phyloP scores from a whole-genome alignment of 2,888 invertebrate genomes.

The Cheilosia pagana region DNA sequence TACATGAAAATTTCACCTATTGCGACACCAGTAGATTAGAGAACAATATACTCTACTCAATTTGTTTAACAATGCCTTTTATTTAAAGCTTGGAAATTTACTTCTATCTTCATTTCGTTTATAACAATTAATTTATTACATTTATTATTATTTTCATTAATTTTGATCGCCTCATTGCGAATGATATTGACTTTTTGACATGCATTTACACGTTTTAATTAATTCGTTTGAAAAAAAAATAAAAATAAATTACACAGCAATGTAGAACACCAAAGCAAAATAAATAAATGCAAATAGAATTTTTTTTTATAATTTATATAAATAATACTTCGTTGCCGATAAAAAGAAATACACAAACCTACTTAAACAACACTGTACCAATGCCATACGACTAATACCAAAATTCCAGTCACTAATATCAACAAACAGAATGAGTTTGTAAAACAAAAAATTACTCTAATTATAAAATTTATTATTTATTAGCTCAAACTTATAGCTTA shows the following conservation, averaged over 20 bases:
- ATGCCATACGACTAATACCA: slow-evolving; percentile 56
- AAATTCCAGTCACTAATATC: slow-evolving; percentile 29
- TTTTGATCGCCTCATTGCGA: slow-evolving; percentile 60
- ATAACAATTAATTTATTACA: slow-evolving; percentile 3
- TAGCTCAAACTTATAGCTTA: slow-evolving; percentile 46
- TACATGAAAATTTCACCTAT: neutral
- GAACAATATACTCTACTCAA: slow-evolving; percentile 5
- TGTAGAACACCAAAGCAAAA: slow-evolving; percentile 12
- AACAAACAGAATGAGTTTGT: slow-evolving; percentile 35
- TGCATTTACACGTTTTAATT: slow-evolving; percentile 53
- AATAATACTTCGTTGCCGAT: slow-evolving; percentile 2
- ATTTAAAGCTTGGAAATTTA: slow-evolving; percentile 16
- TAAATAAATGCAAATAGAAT: neutral
- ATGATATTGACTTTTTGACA: slow-evolving; percentile 55
- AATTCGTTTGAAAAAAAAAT: slow-evolving; percentile 16
- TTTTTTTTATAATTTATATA: slow-evolving; percentile 18
- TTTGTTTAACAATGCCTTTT: slow-evolving; percentile 4
- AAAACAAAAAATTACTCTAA: slow-evolving; percentile 24
- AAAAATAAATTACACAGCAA: slow-evolving; percentile 17
- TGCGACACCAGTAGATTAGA: slow-evolving; percentile 30
- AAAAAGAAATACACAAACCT: slow-evolving; percentile 31
- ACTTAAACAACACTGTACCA: slow-evolving; percentile 59
- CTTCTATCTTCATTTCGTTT: neutral
- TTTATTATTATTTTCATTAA: neutral
- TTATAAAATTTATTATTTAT: slow-evolving; percentile 28